phyloP scores from a whole-genome alignment of 2,797 vertebrate genomes.

The Manis javanica region DNA sequence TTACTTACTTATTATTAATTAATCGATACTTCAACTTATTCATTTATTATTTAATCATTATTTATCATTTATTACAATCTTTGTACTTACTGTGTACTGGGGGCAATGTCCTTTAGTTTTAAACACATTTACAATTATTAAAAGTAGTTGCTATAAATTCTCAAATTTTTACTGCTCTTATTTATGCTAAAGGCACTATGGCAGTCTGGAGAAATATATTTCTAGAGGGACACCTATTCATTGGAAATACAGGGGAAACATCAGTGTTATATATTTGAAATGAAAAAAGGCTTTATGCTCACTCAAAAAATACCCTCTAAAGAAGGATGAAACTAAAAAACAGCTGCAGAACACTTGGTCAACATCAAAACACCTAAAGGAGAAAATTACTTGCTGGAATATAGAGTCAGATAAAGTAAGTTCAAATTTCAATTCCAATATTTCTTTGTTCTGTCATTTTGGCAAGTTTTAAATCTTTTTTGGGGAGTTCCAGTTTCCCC shows the following conservation, averaged over 20 bases:
- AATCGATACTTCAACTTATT: background rate
- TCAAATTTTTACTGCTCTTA: background rate
- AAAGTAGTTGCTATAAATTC: background rate
- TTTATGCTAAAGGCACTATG: background rate
- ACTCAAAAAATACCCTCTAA: background rate
- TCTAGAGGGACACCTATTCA: background rate
- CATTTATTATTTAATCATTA: background rate
- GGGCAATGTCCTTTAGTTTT: background rate
- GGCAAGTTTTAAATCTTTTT: background rate
- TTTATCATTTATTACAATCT: background rate
- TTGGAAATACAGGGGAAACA: background rate
- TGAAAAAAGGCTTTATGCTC: background rate
- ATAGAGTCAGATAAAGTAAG: background rate
- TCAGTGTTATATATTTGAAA: background rate
- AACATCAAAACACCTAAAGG: background rate
- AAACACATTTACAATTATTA: background rate
- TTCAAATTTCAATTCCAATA: background rate
- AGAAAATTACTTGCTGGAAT: background rate
- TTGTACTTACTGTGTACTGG: background rate
- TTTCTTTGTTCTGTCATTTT: background rate
- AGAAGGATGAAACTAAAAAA: background rate
- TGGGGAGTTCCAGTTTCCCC: background rate
- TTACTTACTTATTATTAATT: background rate
- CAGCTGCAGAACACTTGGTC: background rate
- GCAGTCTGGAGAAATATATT: background rate